Percentiles rank a stretch among this genome's conserved stretches.
phyloP scores from a whole-genome alignment of 2,888 invertebrate genomes.

The Prosopocoilus inquinatus region DNA sequence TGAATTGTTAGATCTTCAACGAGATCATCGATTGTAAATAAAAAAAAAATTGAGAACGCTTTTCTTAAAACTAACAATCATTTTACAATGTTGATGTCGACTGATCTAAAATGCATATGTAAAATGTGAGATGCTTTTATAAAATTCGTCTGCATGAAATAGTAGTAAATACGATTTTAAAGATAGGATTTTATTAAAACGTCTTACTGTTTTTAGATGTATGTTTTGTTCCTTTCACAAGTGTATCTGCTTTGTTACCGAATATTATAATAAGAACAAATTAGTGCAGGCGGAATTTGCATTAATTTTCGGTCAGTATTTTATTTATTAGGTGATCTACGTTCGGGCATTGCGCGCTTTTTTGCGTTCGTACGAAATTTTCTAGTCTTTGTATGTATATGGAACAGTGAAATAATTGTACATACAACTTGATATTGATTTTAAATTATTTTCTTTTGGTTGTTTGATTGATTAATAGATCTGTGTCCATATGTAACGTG shows the following conservation, averaged over 20 bases:
- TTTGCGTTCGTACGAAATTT: slow-evolving; percentile 11
- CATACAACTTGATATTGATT: not conserved
- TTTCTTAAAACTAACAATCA: not conserved
- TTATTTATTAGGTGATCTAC: not conserved
- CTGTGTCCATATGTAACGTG: slow-evolving; percentile 9
- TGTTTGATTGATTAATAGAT: slow-evolving; percentile 12
- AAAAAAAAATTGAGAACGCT: no score
- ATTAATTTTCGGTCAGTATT: no score
- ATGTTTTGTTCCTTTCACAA: no score
- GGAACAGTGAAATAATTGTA: slow-evolving; percentile 11
- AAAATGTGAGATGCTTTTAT: no score
- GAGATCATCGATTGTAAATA: no score
- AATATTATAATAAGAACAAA: no score
- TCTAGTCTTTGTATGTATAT: slow-evolving; percentile 17
- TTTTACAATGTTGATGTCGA: not conserved
- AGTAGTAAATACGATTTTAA: no score
- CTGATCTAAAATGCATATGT: not conserved
- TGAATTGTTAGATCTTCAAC: not conserved
- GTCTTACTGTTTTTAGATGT: no score
- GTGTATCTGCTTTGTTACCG: no score
- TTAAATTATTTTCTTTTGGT: slow-evolving; percentile 4
- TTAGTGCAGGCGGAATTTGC: no score
- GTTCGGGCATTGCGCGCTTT: slow-evolving; percentile 5
- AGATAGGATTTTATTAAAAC: no score
- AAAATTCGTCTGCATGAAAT: no score